Conservation (phyloP, 1,140 invertebrate species). For the Physella acuta region DNA sequence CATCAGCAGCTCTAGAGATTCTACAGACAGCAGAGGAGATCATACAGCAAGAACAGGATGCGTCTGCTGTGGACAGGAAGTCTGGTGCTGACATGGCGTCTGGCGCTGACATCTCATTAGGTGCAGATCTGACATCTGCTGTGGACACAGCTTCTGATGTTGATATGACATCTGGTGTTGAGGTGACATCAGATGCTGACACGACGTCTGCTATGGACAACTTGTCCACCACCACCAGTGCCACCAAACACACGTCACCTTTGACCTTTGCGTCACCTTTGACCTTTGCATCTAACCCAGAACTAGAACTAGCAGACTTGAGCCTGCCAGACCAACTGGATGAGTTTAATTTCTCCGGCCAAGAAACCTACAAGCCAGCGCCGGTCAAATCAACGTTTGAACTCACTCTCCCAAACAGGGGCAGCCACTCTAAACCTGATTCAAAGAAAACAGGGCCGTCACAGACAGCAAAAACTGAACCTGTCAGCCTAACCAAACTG, state of each 20-base stretch:
- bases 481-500: not conserved
- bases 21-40: conserved; percentile 43
- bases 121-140: not conserved
- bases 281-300: not conserved
- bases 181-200: no score
- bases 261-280: no score
- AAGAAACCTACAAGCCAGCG: not conserved
- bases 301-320: conserved; percentile 12
- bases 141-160: not conserved
- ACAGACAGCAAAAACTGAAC: not conserved
- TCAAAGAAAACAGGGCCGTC: not conserved
- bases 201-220: no score
- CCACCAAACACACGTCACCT: no score
- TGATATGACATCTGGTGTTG: no score
- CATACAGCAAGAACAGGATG: conserved; percentile 31
- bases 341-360: not conserved
- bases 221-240: no score
- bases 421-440: no score
- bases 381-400: conserved; percentile 7
- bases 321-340: conserved; percentile 11
- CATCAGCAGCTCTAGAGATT: conserved; percentile 41
- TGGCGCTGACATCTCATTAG: not conserved
- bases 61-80: not conserved
- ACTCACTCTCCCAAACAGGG: not conserved
- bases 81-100: not conserved